phyloP scores from a whole-genome alignment of 2,888 invertebrate species.

The Andrena minutula region DNA sequence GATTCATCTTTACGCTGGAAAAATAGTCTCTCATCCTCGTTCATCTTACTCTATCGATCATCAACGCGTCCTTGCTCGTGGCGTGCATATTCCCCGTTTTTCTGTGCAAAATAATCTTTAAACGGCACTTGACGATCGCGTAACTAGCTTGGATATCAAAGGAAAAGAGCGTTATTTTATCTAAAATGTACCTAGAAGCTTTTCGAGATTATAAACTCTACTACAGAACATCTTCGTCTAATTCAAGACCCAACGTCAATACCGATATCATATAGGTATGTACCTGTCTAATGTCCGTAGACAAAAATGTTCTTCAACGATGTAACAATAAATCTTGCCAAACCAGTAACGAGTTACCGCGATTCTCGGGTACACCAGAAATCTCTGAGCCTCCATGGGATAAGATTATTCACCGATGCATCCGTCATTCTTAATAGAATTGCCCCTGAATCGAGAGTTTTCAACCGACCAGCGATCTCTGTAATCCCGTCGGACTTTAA shows the following conservation, averaged over 20 bases:
- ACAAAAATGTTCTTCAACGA: constrained; percentile 15
- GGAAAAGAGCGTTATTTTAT: no score
- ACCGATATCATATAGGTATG: no score
- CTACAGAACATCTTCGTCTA: no score
- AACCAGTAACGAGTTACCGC: constrained; percentile 54
- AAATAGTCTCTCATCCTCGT: constrained; percentile 64
- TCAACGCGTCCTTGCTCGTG: constrained; percentile 38
- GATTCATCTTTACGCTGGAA: constrained; percentile 69
- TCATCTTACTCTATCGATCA: constrained; percentile 57
- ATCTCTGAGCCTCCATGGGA: constrained; percentile 22
- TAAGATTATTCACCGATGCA: constrained; percentile 50
- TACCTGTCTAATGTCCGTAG: background rate
- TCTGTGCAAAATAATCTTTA: background rate
- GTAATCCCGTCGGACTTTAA: constrained; percentile 30
- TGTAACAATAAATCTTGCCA: constrained; percentile 59
- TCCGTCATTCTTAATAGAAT: constrained; percentile 61
- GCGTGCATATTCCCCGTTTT: background rate
- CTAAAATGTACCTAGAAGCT: no score
- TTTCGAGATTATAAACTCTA: no score
- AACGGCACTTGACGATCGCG: background rate
- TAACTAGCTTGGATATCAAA: no score
- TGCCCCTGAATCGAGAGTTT: constrained; percentile 53
- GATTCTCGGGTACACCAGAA: constrained; percentile 18
- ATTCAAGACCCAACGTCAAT: no score
- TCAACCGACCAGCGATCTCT: background rate